Conservation (phyloP, 53 echinoderm and acorn worm genomes). For the Crossaster papposus region DNA sequence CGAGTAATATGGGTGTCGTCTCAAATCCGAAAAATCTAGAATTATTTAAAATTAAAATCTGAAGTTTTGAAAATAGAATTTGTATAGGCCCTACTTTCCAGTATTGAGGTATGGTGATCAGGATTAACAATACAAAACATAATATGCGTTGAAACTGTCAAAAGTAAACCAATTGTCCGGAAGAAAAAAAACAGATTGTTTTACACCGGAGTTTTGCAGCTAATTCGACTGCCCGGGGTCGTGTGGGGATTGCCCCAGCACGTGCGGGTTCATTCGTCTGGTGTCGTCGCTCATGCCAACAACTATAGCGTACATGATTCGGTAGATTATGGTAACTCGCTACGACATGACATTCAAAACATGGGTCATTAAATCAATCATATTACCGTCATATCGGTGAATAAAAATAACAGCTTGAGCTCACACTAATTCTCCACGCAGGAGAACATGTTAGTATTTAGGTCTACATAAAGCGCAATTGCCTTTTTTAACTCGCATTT, state of each 20-base stretch:
- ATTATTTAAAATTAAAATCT: no score
- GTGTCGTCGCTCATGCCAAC: background rate
- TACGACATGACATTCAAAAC: conserved; percentile 8
- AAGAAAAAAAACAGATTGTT: background rate
- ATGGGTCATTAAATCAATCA: conserved; percentile 14
- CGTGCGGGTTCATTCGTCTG: conserved; percentile 3
- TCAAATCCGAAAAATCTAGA: no score
- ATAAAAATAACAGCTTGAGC: background rate
- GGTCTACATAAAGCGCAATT: no score
- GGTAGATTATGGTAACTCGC: background rate
- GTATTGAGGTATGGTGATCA: background rate
- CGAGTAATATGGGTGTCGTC: no score
- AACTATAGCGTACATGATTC: background rate
- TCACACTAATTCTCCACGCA: no score
- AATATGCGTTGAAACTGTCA: no score
- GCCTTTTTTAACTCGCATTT: no score
- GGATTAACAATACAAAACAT: background rate
- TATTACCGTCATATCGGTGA: background rate
- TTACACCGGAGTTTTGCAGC: background rate
- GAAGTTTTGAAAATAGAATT: background rate
- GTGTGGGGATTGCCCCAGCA: background rate
- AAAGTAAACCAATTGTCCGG: background rate
- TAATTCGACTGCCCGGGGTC: background rate
- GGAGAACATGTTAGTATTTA: no score
- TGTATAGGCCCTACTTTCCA: background rate